These are phyloP conservation scores for Cataglyphis rosenhaueri DNA, from an alignment of 2,888 invertebrate genomes.

Conservation along the genomic window DNA sequence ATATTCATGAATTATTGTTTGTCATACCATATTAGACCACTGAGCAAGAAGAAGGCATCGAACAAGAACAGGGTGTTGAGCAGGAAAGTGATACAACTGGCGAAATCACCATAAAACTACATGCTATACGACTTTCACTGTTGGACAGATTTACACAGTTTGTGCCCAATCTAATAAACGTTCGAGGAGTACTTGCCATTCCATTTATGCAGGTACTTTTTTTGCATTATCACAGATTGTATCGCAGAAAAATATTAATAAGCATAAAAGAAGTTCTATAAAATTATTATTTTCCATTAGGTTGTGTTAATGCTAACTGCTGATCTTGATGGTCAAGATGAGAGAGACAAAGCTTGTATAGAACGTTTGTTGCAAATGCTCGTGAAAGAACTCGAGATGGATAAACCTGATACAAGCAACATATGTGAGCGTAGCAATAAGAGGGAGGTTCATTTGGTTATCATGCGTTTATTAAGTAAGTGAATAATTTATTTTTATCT, in stretches of 20 bases:
- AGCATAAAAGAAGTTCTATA: constrained; percentile 15
- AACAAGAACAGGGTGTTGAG: constrained; percentile 82
- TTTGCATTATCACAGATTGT: neutral
- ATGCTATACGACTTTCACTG: constrained; percentile 90
- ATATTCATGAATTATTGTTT: constrained; percentile 34
- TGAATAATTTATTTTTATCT: constrained; percentile 69
- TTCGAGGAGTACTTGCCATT: constrained; percentile 94
- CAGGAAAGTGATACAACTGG: constrained; percentile 83
- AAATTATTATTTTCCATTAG: constrained; percentile 83
- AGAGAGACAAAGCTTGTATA: constrained; percentile 92
- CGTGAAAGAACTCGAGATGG: constrained; percentile 91
- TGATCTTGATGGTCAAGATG: constrained; percentile 94
- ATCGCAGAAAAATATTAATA: neutral
- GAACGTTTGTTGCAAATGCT: constrained; percentile 91
- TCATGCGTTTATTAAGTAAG: constrained; percentile 94
- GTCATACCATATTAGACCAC: constrained; percentile 64
- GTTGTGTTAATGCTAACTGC: constrained; percentile 95
- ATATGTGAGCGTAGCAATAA: constrained; percentile 90
- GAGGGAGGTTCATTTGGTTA: constrained; percentile 94
- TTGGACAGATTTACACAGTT: constrained; percentile 92
- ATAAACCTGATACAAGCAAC: constrained; percentile 86
- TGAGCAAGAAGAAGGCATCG: constrained; percentile 79
- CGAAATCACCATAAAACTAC: constrained; percentile 87
- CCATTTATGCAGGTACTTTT: constrained; percentile 94
- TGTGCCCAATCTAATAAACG: constrained; percentile 90